Evolutionary conservation across 2,797 vertebrate genomes (phyloP), one percentile per base, ranked within the genome.

Genomic region (Anguilla anguilla): DNA sequence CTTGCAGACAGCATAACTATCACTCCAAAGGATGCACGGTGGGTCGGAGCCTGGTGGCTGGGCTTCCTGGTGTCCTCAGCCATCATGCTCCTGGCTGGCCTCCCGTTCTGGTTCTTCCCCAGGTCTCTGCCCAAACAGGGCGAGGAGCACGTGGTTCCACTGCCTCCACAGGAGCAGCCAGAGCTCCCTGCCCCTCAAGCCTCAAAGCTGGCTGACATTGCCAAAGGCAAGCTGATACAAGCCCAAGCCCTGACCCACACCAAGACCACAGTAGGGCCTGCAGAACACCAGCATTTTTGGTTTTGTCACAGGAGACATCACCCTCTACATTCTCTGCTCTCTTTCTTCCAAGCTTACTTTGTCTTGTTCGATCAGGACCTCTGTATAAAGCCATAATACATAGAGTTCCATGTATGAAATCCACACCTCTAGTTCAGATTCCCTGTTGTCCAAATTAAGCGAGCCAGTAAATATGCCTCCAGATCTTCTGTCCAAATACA

Each of bases 21-120:
- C 91, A 94, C 95, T 43, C 94, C 96, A 0, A 94, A 94, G 31
- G 97, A 97, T 35, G 92, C 95, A 3, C 96, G 97, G 31, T 98
- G 97, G 97, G 97, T 97, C 9, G 97, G 97, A 0, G 97, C 97
- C 39, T 98, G 97, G 97, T 98, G 97, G 97, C 85, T 98, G 89
- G 97, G 97, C 39, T 97, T 97, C 92, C 85, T 98, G 81, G 92
- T 97, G 84, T 96, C 96, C 35, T 95, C 97, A 0, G 93, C 53
- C 85, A 89, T 97, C 51, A 92, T 95, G 83, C 85, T 97, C 51
- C n/a, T 97, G 61, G 94, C 97, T 35, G 94, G 95, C 88, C 89
- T 97, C 61, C 97, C 97, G 3, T 97, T 98, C 92, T 97, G 95
- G 94, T 97, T 97, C 90, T 92, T 98, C 87, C 97, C 97, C 0